A percentile compares a stretch with the other conserved stretches of the same genome.
Conservation (phyloP, 2,113 vertebrate species). For the Ondatra zibethicus region DNA sequence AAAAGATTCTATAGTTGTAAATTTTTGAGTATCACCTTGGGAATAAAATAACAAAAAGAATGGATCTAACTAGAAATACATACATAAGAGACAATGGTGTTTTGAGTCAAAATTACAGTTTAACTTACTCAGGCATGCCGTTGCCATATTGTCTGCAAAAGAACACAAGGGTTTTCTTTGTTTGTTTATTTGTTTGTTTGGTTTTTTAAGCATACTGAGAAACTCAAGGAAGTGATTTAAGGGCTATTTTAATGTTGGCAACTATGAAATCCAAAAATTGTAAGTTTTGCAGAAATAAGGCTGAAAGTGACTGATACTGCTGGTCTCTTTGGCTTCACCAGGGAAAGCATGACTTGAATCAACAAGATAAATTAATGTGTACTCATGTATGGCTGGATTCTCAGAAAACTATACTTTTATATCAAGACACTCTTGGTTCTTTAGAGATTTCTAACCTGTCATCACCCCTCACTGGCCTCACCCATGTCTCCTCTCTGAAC, state of each 20-base stretch:
- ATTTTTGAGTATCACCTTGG: slow-evolving; percentile 59
- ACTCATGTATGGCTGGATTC: not conserved
- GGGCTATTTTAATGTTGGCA: slow-evolving; percentile 2
- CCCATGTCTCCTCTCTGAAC: not conserved
- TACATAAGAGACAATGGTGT: not conserved
- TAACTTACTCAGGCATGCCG: not conserved
- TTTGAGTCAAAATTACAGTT: slow-evolving; percentile 9
- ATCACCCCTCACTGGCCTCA: not conserved
- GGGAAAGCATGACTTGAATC: not conserved
- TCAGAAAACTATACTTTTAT: not conserved
- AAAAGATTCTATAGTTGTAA: slow-evolving; percentile 60
- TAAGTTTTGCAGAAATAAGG: not conserved
- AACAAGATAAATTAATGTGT: not conserved
- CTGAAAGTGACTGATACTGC: not conserved
- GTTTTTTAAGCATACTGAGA: not conserved
- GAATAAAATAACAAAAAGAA: slow-evolving; percentile 50
- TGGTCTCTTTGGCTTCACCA: not conserved
- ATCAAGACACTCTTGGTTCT: not conserved
- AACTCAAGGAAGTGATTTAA: not conserved
- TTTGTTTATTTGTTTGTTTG: not conserved
- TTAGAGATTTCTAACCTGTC: not conserved
- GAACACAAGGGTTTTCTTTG: not conserved
- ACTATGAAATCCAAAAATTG: slow-evolving; percentile 11
- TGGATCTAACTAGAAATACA: slow-evolving; percentile 21
- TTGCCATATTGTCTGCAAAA: not conserved